A percentile compares a stretch with the other conserved stretches of the same genome.
phyloP scores from a whole-genome alignment of 2,797 vertebrate genomes.

The Mionectes olivaceus region DNA sequence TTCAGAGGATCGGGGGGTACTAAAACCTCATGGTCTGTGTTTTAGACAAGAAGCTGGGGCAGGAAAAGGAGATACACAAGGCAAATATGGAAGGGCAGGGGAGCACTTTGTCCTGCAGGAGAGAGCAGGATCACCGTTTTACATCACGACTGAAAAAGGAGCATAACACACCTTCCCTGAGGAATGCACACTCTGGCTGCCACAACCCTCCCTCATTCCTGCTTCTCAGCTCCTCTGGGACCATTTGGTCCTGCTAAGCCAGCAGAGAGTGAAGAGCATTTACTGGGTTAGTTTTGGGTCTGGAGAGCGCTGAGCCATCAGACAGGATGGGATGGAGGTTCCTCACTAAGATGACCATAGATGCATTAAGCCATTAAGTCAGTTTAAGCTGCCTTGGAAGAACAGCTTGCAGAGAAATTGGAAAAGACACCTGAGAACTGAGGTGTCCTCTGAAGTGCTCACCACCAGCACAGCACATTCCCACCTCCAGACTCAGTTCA shows the following conservation, averaged over 20 bases:
- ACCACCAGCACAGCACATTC: not conserved
- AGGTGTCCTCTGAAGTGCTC: accelerated
- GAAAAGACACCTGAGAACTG: not conserved
- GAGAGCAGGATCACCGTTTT: not conserved
- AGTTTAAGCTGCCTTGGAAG: not conserved
- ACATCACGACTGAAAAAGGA: not conserved
- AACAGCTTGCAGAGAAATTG: not conserved
- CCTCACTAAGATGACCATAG: not conserved
- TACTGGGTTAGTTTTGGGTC: not conserved
- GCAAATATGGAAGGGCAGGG: not conserved
- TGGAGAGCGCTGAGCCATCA: not conserved
- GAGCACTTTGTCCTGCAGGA: not conserved
- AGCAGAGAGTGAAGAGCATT: not conserved
- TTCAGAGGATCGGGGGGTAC: not conserved
- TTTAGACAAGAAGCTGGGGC: not conserved
- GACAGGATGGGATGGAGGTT: not conserved
- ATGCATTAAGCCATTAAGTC: not conserved
- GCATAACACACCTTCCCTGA: accelerated
- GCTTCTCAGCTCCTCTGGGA: not conserved
- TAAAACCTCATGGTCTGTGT: not conserved
- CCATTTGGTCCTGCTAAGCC: not conserved
- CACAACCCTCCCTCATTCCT: not conserved
- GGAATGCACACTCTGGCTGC: not conserved
- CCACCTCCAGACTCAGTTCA: not conserved
- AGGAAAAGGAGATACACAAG: not conserved